These are phyloP conservation scores for Canis aureus DNA, from an alignment of 2,113 vertebrate species.

Conservation along the genomic window DNA sequence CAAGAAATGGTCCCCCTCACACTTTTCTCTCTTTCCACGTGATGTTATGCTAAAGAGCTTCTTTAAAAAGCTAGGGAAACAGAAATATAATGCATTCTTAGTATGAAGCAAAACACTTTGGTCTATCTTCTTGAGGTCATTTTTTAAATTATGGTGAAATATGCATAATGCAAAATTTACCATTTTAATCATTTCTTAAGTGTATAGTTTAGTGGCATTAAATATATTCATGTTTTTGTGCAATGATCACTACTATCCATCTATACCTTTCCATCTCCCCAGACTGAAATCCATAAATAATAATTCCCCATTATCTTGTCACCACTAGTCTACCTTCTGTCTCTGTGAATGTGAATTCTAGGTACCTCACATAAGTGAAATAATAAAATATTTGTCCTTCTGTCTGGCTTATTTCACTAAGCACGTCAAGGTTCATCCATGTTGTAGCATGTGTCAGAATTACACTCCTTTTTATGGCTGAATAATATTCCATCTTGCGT, in stretches of 20 bases:
- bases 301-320: background rate
- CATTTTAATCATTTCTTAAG: background rate
- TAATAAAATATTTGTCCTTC: background rate
- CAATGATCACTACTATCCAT: background rate
- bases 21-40: background rate
- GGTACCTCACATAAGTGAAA: background rate
- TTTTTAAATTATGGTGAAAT: background rate
- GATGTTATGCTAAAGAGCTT: background rate
- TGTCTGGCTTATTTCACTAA: background rate
- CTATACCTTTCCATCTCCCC: background rate
- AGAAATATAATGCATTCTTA: conserved; percentile 4
- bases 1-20: background rate
- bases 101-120: background rate
- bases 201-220: background rate
- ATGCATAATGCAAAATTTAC: background rate
- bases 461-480: background rate
- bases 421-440: background rate
- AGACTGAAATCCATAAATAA: background rate
- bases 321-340: background rate
- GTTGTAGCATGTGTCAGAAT: background rate
- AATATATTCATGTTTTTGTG: background rate
- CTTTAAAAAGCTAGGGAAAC: background rate
- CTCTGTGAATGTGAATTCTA: background rate
- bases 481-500: background rate
- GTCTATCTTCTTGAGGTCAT: background rate